Evolutionary conservation across 2,797 vertebrate species (phyloP).

Genomic region (Synanceia verrucosa): DNA sequence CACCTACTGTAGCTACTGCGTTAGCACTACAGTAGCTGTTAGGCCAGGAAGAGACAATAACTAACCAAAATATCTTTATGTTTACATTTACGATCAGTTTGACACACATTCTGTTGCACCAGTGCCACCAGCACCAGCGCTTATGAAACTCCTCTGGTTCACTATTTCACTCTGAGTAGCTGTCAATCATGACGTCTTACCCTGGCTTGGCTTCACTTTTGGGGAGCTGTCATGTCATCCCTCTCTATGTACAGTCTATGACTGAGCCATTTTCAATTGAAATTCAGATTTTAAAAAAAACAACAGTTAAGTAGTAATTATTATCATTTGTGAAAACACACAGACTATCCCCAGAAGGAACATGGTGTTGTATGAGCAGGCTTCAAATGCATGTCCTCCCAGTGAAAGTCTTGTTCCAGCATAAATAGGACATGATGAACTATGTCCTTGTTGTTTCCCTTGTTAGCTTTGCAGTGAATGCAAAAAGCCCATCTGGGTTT

Average conservation of each 20-base stretch:
- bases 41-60: too few relatives aligned
- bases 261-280: background rate
- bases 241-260: background rate
- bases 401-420: background rate
- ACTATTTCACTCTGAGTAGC: too few relatives aligned
- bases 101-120: too few relatives aligned
- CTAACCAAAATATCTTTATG: too few relatives aligned
- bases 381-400: background rate
- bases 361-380: background rate
- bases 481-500: conserved; percentile 22
- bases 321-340: background rate
- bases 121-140: too few relatives aligned
- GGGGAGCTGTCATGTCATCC: background rate
- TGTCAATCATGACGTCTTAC: too few relatives aligned
- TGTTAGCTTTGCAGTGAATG: conserved; percentile 19
- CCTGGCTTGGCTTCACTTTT: background rate
- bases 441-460: background rate
- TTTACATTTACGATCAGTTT: too few relatives aligned
- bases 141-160: too few relatives aligned
- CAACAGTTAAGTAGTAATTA: background rate
- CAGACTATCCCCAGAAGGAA: background rate
- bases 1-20: too few relatives aligned
- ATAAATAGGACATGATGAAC: conserved; percentile 4
- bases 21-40: too few relatives aligned
- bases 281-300: background rate